Evolutionary conservation across 2,797 vertebrate genomes (phyloP).

Genomic region (Cossypha polioptera): DNA sequence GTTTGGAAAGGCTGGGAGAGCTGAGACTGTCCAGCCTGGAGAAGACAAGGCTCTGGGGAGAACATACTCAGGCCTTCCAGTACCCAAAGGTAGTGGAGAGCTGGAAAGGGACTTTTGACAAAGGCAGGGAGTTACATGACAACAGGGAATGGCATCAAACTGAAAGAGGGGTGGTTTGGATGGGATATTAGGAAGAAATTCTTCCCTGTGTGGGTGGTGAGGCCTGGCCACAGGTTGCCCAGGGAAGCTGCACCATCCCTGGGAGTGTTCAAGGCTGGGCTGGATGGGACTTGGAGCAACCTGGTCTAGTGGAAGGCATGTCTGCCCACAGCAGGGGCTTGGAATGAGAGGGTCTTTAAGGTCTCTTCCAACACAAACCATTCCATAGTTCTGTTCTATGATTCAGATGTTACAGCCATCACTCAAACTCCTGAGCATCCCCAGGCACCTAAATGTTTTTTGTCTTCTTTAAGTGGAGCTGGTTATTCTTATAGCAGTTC

Average conservation of each 20-base stretch:
- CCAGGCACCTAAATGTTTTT: not conserved
- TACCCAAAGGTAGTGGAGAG: not conserved
- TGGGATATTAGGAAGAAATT: not conserved
- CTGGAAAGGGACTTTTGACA: not conserved
- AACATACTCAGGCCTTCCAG: not conserved
- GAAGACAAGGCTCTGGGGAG: not conserved
- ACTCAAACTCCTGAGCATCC: not conserved
- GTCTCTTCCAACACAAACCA: not conserved
- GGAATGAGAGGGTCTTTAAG: not conserved
- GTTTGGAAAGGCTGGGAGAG: not conserved
- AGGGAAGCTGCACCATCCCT: not conserved
- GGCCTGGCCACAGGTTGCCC: not conserved
- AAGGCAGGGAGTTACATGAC: not conserved
- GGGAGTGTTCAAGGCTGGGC: not conserved
- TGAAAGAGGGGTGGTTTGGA: not conserved
- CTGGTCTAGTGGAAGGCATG: not conserved
- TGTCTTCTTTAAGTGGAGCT: not conserved
- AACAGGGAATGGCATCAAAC: rapidly evolving
- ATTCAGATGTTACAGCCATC: not conserved
- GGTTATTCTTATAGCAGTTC: not conserved
- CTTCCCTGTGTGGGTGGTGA: not conserved
- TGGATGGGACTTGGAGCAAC: not conserved
- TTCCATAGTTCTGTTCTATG: not conserved
- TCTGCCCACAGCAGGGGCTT: not conserved
- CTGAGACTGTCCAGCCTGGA: not conserved